Base-by-base conservation (phyloP, 1,140 invertebrate species). In the Venustaconcha ellipsiformis region DNA sequence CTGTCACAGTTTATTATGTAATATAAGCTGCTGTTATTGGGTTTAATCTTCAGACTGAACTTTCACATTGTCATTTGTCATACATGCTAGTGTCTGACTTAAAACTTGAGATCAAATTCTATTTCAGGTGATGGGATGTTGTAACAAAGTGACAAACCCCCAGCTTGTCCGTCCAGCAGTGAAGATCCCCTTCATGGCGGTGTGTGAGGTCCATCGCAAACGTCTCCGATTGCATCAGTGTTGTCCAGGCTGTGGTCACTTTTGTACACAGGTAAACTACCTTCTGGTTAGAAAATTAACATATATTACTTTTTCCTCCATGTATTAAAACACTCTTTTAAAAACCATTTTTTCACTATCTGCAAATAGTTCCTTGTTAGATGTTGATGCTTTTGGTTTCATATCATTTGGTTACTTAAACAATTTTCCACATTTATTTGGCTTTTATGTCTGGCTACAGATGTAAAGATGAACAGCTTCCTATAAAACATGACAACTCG, bases 211-310 rank as follows among this genome's bases (percentile, higher is more conserved):
- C 84, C 96, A 98, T 88, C 92, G 93, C 78, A 92, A 94, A 82
- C 92, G 96, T 74, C 88, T 98, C 48, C 88, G 92, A 13, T 88
- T 93, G 55, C 96, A 98, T 88, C 95, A 96, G 85, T 96, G 95
- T 87, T 98, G 96, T 87, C 94, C 96, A 1, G 93, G 94, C 1
- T 98, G 96, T 89, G 96, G 96, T 12, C 90, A 96, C 20, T 98
- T 97, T 88, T 98, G 96, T 86, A 95, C 96, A 55, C 95, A 97
- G 92, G 96, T 94, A 86, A 86, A 79, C 62, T 37, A 64, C 57
- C 18, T 67, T 67, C 8, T 18, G 59, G 23, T 48, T 48, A 48
- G 37, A 48, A 48, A 8, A 48, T 48, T 48, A 6, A 48, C 8
- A 48, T 37, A 37, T 37, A 37, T 37, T 37, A 37, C 37, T 6